These are phyloP conservation scores for Blastobasis adustella DNA, from an alignment of 2,888 invertebrate species.

Conservation along the genomic window DNA sequence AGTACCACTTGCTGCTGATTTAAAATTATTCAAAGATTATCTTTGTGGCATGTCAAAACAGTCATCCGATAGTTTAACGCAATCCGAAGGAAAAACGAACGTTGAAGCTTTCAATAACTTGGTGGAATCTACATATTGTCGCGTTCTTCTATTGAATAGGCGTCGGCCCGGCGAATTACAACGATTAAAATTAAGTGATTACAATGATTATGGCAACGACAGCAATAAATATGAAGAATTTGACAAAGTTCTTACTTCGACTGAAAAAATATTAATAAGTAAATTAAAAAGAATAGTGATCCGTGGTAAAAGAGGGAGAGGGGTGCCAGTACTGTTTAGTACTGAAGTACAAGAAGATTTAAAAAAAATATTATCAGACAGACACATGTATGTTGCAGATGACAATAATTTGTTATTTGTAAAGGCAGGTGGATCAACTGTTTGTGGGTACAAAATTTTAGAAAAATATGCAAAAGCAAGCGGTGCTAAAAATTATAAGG, in stretches of 20 bases:
- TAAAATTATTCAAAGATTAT: slow-evolving; percentile 15
- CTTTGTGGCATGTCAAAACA: slow-evolving; percentile 6
- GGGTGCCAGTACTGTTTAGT: slow-evolving; percentile 18
- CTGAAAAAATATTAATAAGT: not conserved
- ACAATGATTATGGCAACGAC: slow-evolving; percentile 2
- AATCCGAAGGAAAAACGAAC: slow-evolving; percentile 1
- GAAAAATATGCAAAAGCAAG: slow-evolving; percentile 15
- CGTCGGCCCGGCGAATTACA: slow-evolving; percentile 13
- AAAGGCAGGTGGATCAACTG: slow-evolving; percentile 6
- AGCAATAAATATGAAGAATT: not conserved
- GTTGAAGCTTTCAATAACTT: slow-evolving; percentile 3
- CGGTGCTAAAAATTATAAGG: slow-evolving; percentile 13
- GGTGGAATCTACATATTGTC: slow-evolving; percentile 9
- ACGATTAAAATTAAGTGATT: slow-evolving; percentile 8
- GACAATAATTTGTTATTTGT: slow-evolving; percentile 15
- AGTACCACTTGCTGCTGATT: slow-evolving; percentile 14
- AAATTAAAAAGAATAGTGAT: slow-evolving; percentile 1
- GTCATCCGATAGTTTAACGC: not conserved
- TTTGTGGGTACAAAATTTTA: slow-evolving; percentile 12
- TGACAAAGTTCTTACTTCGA: not conserved
- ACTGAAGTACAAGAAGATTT: slow-evolving; percentile 16
- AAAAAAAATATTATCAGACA: slow-evolving; percentile 7
- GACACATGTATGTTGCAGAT: slow-evolving; percentile 7
- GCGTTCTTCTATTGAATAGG: slow-evolving; percentile 10
- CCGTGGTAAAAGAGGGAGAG: slow-evolving; percentile 12